Percentiles rank a stretch among this genome's conserved stretches.
Conservation (phyloP, 2,888 invertebrate genomes). For the Ethmia dodecea region DNA sequence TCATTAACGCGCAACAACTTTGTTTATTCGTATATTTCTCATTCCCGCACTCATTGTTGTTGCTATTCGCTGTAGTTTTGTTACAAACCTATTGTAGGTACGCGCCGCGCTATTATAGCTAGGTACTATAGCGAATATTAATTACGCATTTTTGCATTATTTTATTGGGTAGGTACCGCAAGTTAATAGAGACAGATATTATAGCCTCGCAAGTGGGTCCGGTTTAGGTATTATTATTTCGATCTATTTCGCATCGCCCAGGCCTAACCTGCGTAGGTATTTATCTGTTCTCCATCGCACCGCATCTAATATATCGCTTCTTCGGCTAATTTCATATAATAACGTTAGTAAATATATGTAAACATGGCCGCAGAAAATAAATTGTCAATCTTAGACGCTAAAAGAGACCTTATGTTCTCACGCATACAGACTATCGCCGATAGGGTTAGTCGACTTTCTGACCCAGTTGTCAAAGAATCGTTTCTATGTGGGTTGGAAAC, state of each 20-base stretch:
- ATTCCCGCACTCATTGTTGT: too few relatives aligned
- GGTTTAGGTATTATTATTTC: not conserved
- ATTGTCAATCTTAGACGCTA: slow-evolving; percentile 3
- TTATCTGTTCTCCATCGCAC: not conserved
- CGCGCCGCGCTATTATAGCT: too few relatives aligned
- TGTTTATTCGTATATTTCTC: too few relatives aligned
- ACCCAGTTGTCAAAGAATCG: not conserved
- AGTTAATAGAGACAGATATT: too few relatives aligned
- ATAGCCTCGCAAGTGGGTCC: not conserved
- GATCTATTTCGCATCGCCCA: not conserved
- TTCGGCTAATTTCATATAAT: not conserved
- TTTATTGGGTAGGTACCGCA: too few relatives aligned
- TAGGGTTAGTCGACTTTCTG: not conserved
- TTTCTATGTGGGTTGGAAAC: not conserved
- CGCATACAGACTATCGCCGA: not conserved
- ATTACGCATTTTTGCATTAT: too few relatives aligned
- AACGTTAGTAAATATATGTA: not conserved
- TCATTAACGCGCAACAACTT: too few relatives aligned
- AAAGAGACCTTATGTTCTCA: not conserved
- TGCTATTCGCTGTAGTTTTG: too few relatives aligned
- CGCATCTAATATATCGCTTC: not conserved
- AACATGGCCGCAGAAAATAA: not conserved
- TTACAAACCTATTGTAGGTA: too few relatives aligned
- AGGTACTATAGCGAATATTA: too few relatives aligned
- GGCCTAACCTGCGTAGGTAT: not conserved